Percentiles rank a stretch among this genome's conserved stretches.
Conservation (phyloP, 2,113 vertebrate genomes). For the Caretta caretta region DNA sequence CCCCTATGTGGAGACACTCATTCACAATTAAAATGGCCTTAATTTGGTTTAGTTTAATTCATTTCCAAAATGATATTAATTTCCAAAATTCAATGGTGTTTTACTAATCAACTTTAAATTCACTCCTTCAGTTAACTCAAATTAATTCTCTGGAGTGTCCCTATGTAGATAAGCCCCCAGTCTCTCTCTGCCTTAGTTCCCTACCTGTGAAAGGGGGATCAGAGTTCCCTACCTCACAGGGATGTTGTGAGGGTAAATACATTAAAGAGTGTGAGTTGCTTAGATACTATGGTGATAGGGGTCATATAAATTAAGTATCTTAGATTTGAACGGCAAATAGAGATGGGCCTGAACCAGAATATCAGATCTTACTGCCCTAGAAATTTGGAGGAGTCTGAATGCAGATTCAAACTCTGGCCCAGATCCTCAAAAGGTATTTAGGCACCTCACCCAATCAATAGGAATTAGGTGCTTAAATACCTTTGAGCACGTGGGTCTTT, state of each 20-base stretch:
- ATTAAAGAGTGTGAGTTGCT: neutral
- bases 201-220: neutral
- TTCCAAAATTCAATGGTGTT: neutral
- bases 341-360: neutral
- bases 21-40: neutral
- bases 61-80: neutral
- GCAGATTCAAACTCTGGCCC: neutral
- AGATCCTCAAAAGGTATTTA: neutral
- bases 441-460: neutral
- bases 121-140: neutral
- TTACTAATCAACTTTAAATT: neutral
- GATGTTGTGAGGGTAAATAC: neutral
- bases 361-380: neutral
- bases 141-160: neutral
- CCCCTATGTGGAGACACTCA: neutral
- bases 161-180: neutral
- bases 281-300: neutral
- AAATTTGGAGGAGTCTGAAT: neutral
- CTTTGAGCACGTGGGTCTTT: neutral
- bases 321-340: neutral
- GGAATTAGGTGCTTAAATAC: too few species aligned
- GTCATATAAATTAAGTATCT: neutral
- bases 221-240: neutral
- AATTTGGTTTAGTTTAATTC: neutral
- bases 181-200: neutral